A percentile compares a stretch with the other conserved stretches of the same genome.
These are phyloP conservation scores for Drosophila yooni DNA, from an alignment of 2,888 invertebrate species.

Conservation along the genomic window DNA sequence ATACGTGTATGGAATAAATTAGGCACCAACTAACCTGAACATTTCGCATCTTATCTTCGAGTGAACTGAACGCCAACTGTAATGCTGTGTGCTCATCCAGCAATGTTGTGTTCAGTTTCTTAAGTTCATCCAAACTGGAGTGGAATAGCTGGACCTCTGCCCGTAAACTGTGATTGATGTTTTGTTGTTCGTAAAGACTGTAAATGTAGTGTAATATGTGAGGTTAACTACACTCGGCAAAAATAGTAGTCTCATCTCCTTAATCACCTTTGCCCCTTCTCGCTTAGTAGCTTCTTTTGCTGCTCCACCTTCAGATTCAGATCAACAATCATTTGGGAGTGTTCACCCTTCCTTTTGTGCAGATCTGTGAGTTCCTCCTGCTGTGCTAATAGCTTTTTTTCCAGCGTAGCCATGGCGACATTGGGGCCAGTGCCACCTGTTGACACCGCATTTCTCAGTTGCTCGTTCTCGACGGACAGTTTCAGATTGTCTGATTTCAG, in stretches of 20 bases:
- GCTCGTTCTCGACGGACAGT: conserved; percentile 93
- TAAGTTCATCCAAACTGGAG: conserved; percentile 90
- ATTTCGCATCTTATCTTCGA: conserved; percentile 95
- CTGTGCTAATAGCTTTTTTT: conserved; percentile 93
- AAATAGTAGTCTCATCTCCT: background rate
- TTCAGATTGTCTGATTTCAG: conserved; percentile 93
- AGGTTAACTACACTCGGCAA: background rate
- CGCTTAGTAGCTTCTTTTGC: conserved; percentile 90
- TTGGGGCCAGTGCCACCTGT: conserved; percentile 86
- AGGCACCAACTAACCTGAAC: conserved; percentile 87
- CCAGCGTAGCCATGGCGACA: conserved; percentile 89
- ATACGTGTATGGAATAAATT: background rate
- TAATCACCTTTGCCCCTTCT: conserved; percentile 90
- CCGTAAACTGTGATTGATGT: conserved; percentile 88
- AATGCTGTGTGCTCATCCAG: conserved; percentile 97
- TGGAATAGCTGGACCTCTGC: conserved; percentile 91
- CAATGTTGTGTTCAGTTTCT: conserved; percentile 93
- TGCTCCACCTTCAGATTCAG: conserved; percentile 94
- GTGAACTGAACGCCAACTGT: conserved; percentile 94
- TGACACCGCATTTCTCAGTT: conserved; percentile 88
- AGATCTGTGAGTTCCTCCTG: conserved; percentile 97
- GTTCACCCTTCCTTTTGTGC: conserved; percentile 95
- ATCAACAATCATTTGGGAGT: conserved; percentile 96
- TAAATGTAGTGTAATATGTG: conserved; percentile 41
- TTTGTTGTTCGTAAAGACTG: conserved; percentile 90